A percentile compares a stretch with the other conserved stretches of the same genome.
Evolutionary conservation across 2,113 vertebrate species (phyloP).

Genomic region (Zingel zingel): DNA sequence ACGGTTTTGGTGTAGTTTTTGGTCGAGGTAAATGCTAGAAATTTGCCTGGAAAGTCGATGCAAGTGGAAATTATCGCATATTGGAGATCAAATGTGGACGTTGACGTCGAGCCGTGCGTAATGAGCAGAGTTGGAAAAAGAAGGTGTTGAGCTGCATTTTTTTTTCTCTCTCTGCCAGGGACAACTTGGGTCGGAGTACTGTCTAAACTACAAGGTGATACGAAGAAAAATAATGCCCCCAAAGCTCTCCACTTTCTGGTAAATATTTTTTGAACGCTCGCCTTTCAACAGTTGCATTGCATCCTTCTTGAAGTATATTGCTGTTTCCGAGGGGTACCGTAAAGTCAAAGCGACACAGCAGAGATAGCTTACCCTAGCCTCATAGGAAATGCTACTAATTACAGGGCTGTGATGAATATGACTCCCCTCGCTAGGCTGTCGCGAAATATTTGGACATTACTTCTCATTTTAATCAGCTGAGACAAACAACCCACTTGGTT

Average conservation of each 20-base stretch:
- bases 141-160: conserved; percentile 83
- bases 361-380: conserved; percentile 77
- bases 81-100: conserved; percentile 46
- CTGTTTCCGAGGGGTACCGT: conserved; percentile 48
- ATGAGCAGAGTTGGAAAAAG: conserved; percentile 82
- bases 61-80: conserved; percentile 57
- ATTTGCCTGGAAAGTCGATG: conserved; percentile 67
- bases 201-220: conserved; percentile 53
- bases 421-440: conserved; percentile 43
- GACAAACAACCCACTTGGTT: neutral
- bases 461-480: conserved; percentile 30
- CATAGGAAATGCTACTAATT: conserved; percentile 79
- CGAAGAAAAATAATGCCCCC: conserved; percentile 38
- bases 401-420: conserved; percentile 62
- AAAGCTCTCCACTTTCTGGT: conserved; percentile 57
- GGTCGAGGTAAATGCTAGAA: conserved; percentile 31
- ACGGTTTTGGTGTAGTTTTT: conserved; percentile 59
- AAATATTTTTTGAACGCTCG: conserved; percentile 39
- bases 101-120: conserved; percentile 81
- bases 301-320: conserved; percentile 42
- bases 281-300: conserved; percentile 69
- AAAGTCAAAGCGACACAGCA: conserved; percentile 68
- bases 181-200: conserved; percentile 77
- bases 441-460: conserved; percentile 10
- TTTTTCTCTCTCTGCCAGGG: conserved; percentile 66